These are phyloP conservation scores for Sanderia malayensis DNA, from an alignment of 30 jellyfish, hydroid and myxozoan genomes.

Conservation along the genomic window DNA sequence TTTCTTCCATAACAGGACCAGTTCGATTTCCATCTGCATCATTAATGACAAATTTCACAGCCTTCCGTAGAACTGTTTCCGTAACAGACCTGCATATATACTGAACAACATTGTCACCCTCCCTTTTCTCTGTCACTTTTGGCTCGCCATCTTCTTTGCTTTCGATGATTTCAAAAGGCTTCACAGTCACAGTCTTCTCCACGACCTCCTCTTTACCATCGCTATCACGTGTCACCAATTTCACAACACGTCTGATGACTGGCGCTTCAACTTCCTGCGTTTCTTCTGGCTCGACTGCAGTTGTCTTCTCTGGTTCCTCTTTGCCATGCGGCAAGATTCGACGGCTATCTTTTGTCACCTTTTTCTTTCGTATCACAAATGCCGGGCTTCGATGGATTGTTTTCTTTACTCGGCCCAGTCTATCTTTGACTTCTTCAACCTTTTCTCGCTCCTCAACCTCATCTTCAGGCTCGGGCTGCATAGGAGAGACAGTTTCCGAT, in stretches of 20 bases:
- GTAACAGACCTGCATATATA: background rate
- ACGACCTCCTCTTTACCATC: constrained; percentile 1
- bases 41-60: background rate
- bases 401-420: background rate
- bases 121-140: constrained; percentile 15
- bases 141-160: constrained; percentile 17
- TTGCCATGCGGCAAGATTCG: constrained; percentile 68
- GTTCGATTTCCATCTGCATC: background rate
- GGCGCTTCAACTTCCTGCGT: background rate
- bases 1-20: constrained; percentile 23
- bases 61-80: background rate
- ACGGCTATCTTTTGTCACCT: constrained; percentile 50
- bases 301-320: constrained; percentile 10
- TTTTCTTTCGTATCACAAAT: constrained; percentile 42
- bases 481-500: constrained; percentile 4
- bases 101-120: background rate
- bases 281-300: constrained; percentile 9
- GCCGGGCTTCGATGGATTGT: background rate
- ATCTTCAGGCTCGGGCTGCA: constrained; percentile 3
- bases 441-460: constrained; percentile 4
- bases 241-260: constrained; percentile 3
- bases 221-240: background rate
- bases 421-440: background rate
- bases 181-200: background rate
- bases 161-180: constrained; percentile 4